These are phyloP conservation scores for Leptopterna dolabrata DNA, from an alignment of 2,888 invertebrate species.

Conservation along the genomic window DNA sequence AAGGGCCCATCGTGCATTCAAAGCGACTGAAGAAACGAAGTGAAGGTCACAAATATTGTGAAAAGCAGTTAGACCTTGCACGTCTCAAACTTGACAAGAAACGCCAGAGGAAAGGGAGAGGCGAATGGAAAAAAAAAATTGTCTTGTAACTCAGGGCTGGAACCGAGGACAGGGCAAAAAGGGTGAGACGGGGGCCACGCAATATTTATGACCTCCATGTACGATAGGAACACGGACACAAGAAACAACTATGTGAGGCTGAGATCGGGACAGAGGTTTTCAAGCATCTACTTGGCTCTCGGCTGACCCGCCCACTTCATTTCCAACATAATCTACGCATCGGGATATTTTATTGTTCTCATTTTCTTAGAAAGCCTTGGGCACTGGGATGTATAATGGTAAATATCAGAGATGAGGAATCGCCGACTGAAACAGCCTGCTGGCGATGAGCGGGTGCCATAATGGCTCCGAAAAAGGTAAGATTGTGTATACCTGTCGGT, in stretches of 20 bases:
- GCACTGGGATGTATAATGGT: too few relatives aligned
- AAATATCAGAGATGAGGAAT: too few relatives aligned
- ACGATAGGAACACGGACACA: neutral
- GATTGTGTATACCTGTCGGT: too few relatives aligned
- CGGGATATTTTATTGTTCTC: neutral
- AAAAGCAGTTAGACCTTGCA: neutral
- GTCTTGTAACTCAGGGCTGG: neutral
- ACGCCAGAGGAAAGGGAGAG: constrained; percentile 1
- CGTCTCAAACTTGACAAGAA: neutral
- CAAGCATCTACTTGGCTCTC: neutral
- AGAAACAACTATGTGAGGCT: neutral
- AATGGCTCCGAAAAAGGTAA: too few relatives aligned
- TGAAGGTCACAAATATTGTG: neutral
- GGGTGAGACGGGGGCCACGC: neutral
- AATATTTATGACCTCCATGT: constrained; percentile 4
- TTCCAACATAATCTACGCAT: neutral
- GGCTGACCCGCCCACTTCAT: neutral
- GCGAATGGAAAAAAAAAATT: neutral
- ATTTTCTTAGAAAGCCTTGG: neutral
- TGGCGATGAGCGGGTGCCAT: too few relatives aligned
- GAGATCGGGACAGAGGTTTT: too few relatives aligned
- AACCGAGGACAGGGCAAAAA: neutral
- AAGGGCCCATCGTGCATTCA: neutral
- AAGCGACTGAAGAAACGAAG: neutral
- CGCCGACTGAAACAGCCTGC: too few relatives aligned